Percentiles rank a stretch among this genome's conserved stretches.
Evolutionary conservation across 2,113 vertebrate species (phyloP).

Genomic region (Budorcas taxicolor): DNA sequence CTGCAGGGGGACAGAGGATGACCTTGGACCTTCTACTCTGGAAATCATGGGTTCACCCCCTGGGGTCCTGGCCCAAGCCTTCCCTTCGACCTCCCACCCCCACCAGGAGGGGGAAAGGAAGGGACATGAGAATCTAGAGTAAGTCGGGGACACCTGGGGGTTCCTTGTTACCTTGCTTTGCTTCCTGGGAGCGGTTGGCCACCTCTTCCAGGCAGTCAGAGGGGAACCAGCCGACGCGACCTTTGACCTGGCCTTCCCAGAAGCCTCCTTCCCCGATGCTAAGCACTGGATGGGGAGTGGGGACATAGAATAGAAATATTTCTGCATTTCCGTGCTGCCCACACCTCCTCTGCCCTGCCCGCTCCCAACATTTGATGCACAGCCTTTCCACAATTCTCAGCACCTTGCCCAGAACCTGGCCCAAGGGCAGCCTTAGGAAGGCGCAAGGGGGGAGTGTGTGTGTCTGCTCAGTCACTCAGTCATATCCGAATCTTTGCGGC

Average conservation of each 20-base stretch:
- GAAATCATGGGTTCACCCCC: background rate
- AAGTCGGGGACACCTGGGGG: fast-evolving
- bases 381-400: background rate
- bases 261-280: constrained; percentile 93
- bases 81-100: background rate
- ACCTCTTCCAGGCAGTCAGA: constrained; percentile 94
- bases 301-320: background rate
- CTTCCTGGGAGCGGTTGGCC: constrained; percentile 87
- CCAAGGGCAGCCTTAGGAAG: background rate
- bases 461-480: background rate
- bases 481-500: background rate
- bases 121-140: too few species aligned
- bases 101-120: background rate
- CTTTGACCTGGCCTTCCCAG: constrained; percentile 93
- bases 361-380: background rate
- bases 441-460: fast-evolving
- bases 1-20: constrained; percentile 76
- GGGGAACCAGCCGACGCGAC: constrained; percentile 93
- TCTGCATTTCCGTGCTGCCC: background rate
- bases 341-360: background rate
- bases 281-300: constrained; percentile 81
- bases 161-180: constrained; percentile 84
- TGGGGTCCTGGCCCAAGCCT: background rate
- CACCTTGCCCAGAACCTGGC: background rate
- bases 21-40: background rate